Evolutionary conservation across 53 echinoderm and acorn worm genomes (phyloP).

Genomic region (Echinometra lucunter): DNA sequence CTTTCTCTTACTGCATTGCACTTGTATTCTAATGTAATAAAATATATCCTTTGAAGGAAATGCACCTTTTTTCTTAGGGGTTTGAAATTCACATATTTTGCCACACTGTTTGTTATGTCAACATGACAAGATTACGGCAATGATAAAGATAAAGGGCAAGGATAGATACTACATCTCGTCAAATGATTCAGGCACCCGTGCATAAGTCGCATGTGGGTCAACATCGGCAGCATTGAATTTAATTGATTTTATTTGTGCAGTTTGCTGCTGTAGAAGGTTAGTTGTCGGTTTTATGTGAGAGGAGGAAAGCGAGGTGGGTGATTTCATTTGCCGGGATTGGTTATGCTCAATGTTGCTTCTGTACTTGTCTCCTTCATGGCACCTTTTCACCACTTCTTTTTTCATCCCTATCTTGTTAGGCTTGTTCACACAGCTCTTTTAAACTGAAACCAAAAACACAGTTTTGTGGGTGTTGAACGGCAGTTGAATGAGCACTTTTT

Average conservation of each 20-base stretch:
- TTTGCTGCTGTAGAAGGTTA: background rate
- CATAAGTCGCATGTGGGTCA: constrained; percentile 14
- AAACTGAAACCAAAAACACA: too few relatives aligned
- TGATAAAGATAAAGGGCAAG: background rate
- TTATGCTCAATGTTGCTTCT: background rate
- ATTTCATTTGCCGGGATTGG: background rate
- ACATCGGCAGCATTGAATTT: background rate
- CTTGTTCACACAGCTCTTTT: too few relatives aligned
- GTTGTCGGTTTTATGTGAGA: background rate
- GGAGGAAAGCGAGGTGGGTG: background rate
- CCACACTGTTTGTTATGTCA: background rate
- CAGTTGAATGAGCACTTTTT: too few relatives aligned
- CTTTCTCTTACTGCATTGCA: background rate
- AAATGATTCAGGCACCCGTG: constrained; percentile 8
- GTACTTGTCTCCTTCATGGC: background rate
- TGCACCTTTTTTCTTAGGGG: background rate
- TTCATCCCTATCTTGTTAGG: background rate
- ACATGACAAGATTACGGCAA: background rate
- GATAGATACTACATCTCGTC: background rate
- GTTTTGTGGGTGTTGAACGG: too few relatives aligned
- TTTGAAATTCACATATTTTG: background rate
- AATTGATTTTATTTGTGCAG: constrained; percentile 51
- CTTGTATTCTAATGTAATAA: background rate
- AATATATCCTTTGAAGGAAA: background rate
- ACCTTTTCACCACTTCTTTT: background rate